Evolutionary conservation across 1,140 invertebrate species (phyloP).

Genomic region (Hyphantria cunea): DNA sequence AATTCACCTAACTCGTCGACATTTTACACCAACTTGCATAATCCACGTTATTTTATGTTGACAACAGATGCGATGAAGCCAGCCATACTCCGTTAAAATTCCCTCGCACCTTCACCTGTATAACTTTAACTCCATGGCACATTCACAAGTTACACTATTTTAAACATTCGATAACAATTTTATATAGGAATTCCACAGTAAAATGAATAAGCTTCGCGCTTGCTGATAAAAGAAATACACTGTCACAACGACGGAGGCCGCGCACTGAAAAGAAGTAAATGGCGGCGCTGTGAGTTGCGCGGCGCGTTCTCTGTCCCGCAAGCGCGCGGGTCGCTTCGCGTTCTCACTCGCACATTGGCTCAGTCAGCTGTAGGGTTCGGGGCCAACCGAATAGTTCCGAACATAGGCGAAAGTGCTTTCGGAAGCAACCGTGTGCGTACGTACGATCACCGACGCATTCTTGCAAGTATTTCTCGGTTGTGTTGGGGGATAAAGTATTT

Average conservation of each 20-base stretch:
- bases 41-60: constrained; percentile 76
- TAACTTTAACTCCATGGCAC: constrained; percentile 56
- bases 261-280: constrained; percentile 75
- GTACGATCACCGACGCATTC: constrained; percentile 50
- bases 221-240: constrained; percentile 59
- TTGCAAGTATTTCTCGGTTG: constrained; percentile 56
- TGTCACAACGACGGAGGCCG: constrained; percentile 70
- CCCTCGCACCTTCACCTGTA: constrained; percentile 43
- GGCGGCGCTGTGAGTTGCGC: constrained; percentile 69
- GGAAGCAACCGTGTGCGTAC: constrained; percentile 47
- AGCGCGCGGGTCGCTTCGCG: constrained; percentile 7
- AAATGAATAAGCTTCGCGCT: constrained; percentile 62
- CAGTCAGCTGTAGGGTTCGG: constrained; percentile 74
- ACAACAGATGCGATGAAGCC: constrained; percentile 68
- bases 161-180: constrained; percentile 71
- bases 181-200: constrained; percentile 55
- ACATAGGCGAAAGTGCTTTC: constrained; percentile 70
- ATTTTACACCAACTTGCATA: constrained; percentile 78
- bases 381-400: constrained; percentile 55
- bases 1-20: constrained; percentile 74
- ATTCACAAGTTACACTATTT: constrained; percentile 48
- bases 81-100: constrained; percentile 54
- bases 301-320: constrained; percentile 52
- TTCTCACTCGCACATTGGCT: constrained; percentile 55
- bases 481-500: constrained; percentile 30